Evolutionary conservation across 2,888 invertebrate species (phyloP).

Genomic region (Zonitis immaculata): DNA sequence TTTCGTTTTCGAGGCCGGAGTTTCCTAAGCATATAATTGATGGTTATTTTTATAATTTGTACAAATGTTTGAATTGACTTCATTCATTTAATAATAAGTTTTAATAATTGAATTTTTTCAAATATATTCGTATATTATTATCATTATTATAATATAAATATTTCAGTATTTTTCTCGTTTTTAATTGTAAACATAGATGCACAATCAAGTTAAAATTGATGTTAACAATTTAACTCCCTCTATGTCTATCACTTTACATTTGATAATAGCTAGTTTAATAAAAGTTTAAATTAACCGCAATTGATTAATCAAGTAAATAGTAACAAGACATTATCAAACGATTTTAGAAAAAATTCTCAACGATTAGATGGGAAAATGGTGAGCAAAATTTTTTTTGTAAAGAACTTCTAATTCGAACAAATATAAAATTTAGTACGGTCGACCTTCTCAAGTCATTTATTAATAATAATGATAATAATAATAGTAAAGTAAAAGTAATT

Average conservation of each 20-base stretch:
- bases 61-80: constrained; percentile 6
- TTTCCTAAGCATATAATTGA: constrained; percentile 25
- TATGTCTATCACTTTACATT: constrained; percentile 12
- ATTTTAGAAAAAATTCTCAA: background rate
- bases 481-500: no score
- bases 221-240: constrained; percentile 7
- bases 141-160: no score
- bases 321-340: background rate
- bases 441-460: background rate
- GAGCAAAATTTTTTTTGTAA: no score
- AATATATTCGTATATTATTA: no score
- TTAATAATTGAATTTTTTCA: constrained; percentile 7
- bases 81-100: constrained; percentile 15
- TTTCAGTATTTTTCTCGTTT: background rate
- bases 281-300: constrained; percentile 14
- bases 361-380: background rate
- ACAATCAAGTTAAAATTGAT: background rate
- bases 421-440: background rate
- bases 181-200: background rate
- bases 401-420: no score
- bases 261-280: constrained; percentile 16
- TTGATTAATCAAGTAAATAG: constrained; percentile 16
- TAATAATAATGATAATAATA: no score
- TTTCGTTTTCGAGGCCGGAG: constrained; percentile 30
- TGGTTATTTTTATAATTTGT: constrained; percentile 26